Base-by-base conservation (phyloP, 2,797 vertebrate species). In the Pteronotus mesoamericanus region DNA sequence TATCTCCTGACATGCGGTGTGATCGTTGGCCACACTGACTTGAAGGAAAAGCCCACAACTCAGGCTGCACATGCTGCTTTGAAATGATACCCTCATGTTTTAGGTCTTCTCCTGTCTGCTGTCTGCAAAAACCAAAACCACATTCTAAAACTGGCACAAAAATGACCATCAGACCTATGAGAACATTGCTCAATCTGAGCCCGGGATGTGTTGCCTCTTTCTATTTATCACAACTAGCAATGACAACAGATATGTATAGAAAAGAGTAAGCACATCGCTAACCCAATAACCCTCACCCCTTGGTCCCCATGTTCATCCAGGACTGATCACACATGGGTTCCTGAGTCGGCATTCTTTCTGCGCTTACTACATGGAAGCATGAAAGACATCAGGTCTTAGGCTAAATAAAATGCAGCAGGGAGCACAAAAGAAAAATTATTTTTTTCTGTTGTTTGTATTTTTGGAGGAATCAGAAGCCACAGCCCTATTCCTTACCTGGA, bases 41-140 rank as follows among this genome's bases (percentile, higher is more conserved):
- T 87, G 82, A 95, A 94, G 0, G 0, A 95, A 84, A 86, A 24
- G 66, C 78, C 42, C 89, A 78, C 77, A 77, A 64, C 39, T 93
- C 77, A 94, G 77, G 74, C 26, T 37, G 34, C 26, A 75, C 2
- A 0, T 39, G 69, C 51, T 22, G 37, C 51, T 92, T 90, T 61
- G 69, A 96, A 92, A 96, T 55, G 61, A 69, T 44, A 21, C 26
- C 55, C 22, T 94, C 18, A 42, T 71, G 77, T 95, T 95, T 96
- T 46, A 55, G 37, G 88, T 96, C 71, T 39, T 86, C 53, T 95
- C 55, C 61, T 77, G 94, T 21, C 89, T 82, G 55, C 66, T 66
- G 42, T 18, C 0, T 86, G 18, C 51, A 93, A 79, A 89, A 48
- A 87, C 74, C 68, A 37, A 89, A 85, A 79, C 29, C 61, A 93